These are phyloP conservation scores for Dryas iulia DNA, from an alignment of 1,140 invertebrate genomes.

Conservation along the genomic window DNA sequence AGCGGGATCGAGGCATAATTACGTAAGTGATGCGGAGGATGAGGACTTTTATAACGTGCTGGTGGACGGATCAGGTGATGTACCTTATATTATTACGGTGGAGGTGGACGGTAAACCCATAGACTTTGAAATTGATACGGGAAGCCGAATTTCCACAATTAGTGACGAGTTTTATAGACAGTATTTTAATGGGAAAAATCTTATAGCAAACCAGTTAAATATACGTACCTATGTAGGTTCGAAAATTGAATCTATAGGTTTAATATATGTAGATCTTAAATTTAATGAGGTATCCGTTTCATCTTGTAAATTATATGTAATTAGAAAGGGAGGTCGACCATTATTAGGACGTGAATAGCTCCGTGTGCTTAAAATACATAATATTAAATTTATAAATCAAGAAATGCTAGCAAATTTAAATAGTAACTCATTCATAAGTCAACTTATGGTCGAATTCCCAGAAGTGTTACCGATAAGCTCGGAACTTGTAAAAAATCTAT, in stretches of 20 bases:
- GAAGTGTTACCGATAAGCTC: no score
- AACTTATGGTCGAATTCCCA: no score
- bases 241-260: slow-evolving; percentile 33
- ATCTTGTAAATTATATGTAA: slow-evolving; percentile 34
- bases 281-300: background rate
- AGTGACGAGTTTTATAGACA: slow-evolving; percentile 23
- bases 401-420: no score
- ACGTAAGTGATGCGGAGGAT: slow-evolving; percentile 10
- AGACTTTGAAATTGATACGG: slow-evolving; percentile 24
- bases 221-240: slow-evolving; percentile 35
- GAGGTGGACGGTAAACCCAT: slow-evolving; percentile 2
- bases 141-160: slow-evolving; percentile 28
- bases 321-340: slow-evolving; percentile 36
- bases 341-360: no score
- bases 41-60: slow-evolving; percentile 32
- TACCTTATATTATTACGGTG: slow-evolving; percentile 29
- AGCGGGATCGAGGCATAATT: slow-evolving; percentile 8
- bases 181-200: slow-evolving; percentile 25
- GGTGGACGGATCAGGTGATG: slow-evolving; percentile 27
- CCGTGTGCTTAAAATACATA: no score
- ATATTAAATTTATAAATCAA: no score
- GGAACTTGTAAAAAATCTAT: no score
- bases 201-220: slow-evolving; percentile 29
- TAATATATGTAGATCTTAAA: slow-evolving; percentile 30
- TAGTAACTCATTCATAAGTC: no score